Evolutionary conservation across 2,888 invertebrate genomes (phyloP).

Genomic region (Caenorhabditis plicata): DNA sequence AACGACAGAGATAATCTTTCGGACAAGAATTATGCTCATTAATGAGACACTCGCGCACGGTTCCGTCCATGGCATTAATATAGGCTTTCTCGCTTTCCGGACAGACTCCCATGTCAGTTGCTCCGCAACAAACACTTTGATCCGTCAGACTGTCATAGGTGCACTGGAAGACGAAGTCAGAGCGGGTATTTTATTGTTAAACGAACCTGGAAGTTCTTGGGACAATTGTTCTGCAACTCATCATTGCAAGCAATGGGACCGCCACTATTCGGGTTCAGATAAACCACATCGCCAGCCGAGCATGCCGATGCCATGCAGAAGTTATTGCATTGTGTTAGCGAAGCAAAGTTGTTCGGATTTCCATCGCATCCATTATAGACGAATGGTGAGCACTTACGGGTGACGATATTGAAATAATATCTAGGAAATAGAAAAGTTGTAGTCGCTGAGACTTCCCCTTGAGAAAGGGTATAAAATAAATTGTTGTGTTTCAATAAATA

Average conservation of each 20-base stretch:
- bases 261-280: conserved; percentile 53
- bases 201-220: conserved; percentile 43
- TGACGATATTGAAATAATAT: conserved; percentile 63
- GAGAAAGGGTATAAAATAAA: too few species aligned
- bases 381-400: conserved; percentile 56
- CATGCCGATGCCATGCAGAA: conserved; percentile 48
- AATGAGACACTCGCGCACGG: conserved; percentile 49
- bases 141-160: conserved; percentile 43
- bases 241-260: conserved; percentile 51
- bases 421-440: conserved; percentile 1
- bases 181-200: not conserved
- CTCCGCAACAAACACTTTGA: conserved; percentile 56
- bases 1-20: conserved; percentile 51
- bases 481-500: too few species aligned
- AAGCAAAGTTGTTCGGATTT: conserved; percentile 57
- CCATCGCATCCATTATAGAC: conserved; percentile 59
- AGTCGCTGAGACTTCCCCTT: too few species aligned
- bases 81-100: conserved; percentile 59
- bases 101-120: conserved; percentile 55
- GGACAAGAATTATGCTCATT: conserved; percentile 55
- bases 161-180: conserved; percentile 19
- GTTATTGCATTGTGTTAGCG: conserved; percentile 53
- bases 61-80: conserved; percentile 55
- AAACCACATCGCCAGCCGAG: conserved; percentile 52
- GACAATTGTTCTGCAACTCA: conserved; percentile 53